Evolutionary conservation across 1,140 invertebrate genomes (phyloP).

Genomic region (Leptoteleia sp.): DNA sequence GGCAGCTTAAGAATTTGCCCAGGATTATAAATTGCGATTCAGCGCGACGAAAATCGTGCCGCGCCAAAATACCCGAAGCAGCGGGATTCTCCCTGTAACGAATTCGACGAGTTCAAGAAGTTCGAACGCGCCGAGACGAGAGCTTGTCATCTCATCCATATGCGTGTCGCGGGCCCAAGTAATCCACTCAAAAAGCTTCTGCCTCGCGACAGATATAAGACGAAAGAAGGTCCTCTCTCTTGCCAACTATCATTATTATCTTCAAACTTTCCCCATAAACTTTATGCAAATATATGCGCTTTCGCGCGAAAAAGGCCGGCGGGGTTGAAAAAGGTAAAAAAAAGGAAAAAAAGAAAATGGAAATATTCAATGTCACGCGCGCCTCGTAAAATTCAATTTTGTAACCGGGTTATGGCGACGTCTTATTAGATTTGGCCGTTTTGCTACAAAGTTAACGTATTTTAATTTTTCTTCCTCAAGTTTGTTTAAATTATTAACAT

Average conservation of each 20-base stretch:
- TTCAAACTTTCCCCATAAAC: constrained; percentile 61
- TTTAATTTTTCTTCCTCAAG: too few species aligned
- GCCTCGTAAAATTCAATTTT: constrained; percentile 55
- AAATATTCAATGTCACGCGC: constrained; percentile 42
- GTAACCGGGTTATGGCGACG: constrained; percentile 4
- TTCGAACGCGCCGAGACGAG: constrained; percentile 50
- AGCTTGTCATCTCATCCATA: constrained; percentile 68
- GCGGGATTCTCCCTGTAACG: constrained; percentile 58
- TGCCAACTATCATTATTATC: constrained; percentile 64
- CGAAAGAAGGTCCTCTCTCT: constrained; percentile 51
- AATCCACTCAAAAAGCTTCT: constrained; percentile 68
- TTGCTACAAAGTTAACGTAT: too few species aligned
- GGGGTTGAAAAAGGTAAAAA: not conserved
- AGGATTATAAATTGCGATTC: constrained; percentile 59
- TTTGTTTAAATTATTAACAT: too few species aligned
- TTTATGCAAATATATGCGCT: constrained; percentile 60
- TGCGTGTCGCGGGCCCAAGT: constrained; percentile 67
- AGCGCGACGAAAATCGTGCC: constrained; percentile 49
- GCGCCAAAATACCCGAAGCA: constrained; percentile 52
- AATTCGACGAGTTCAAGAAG: constrained; percentile 63
- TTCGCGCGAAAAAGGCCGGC: constrained; percentile 18
- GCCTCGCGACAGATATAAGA: constrained; percentile 67
- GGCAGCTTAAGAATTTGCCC: constrained; percentile 34
- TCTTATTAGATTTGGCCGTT: constrained; percentile 24
- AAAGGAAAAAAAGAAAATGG: not conserved